A percentile compares a stretch with the other conserved stretches of the same genome.
Evolutionary conservation across 2,797 vertebrate species (phyloP).

Genomic region (Hyperoplus immaculatus): DNA sequence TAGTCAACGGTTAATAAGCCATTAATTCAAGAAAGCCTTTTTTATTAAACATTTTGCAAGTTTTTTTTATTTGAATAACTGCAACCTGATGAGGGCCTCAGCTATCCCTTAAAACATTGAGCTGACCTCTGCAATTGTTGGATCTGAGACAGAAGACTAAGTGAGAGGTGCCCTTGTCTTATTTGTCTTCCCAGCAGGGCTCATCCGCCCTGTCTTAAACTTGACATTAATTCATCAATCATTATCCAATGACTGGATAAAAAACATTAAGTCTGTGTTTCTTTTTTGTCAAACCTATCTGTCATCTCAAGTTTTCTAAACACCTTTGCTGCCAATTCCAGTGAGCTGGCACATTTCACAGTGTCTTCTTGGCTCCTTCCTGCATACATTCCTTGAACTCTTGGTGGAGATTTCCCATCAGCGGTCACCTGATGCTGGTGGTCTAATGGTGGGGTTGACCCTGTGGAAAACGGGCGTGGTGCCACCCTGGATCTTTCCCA

Average conservation of each 20-base stretch:
- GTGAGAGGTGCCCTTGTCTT: neutral
- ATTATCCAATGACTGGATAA: neutral
- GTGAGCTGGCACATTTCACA: slow-evolving; percentile 31
- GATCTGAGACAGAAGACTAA: neutral
- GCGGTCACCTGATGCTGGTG: slow-evolving; percentile 77
- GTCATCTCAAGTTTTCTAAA: slow-evolving; percentile 31
- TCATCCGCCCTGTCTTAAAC: neutral
- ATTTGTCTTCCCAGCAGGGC: slow-evolving; percentile 1
- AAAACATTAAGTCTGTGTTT: slow-evolving; percentile 3
- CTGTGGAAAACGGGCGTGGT: slow-evolving; percentile 72
- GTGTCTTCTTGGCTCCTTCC: slow-evolving; percentile 65
- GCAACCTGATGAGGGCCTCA: slow-evolving; percentile 1
- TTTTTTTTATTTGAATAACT: slow-evolving; percentile 39
- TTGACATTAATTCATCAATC: neutral
- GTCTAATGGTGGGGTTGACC: slow-evolving; percentile 83
- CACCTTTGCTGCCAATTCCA: slow-evolving; percentile 41
- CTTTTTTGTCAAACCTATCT: slow-evolving; percentile 10
- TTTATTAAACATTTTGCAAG: slow-evolving; percentile 17
- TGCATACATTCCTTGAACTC: slow-evolving; percentile 71
- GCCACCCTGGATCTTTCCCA: slow-evolving; percentile 81
- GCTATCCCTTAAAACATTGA: slow-evolving; percentile 1
- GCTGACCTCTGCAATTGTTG: slow-evolving; percentile 3
- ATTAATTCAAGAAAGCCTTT: slow-evolving; percentile 17
- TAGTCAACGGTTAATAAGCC: slow-evolving; percentile 43
- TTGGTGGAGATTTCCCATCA: slow-evolving; percentile 74